Evolutionary conservation across 2,797 vertebrate species (phyloP).

Genomic region (Hapalemur alaotrensis): DNA sequence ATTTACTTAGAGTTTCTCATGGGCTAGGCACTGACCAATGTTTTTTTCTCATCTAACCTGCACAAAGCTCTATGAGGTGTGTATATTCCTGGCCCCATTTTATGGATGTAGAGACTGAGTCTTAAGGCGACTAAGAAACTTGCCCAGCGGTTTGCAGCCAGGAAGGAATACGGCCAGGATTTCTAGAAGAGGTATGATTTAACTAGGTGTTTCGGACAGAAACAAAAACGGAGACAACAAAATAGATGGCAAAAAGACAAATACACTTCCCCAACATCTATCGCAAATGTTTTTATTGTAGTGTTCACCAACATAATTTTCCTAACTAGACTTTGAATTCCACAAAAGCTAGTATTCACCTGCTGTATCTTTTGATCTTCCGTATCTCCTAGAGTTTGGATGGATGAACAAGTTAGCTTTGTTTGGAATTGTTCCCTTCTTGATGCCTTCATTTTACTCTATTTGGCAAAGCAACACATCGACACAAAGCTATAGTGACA

Average conservation of each 20-base stretch:
- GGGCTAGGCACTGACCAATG: not conserved
- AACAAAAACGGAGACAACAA: not conserved
- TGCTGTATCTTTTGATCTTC: not conserved
- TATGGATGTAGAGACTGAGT: not conserved
- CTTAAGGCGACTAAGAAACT: not conserved
- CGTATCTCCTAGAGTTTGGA: not conserved
- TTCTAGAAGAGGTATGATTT: not conserved
- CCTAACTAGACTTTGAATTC: not conserved
- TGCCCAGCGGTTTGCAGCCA: not conserved
- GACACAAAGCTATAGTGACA: not conserved
- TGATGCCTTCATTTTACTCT: not conserved
- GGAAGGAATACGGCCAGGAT: not conserved
- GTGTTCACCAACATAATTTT: not conserved
- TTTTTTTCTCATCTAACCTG: not conserved
- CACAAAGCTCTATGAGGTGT: not conserved
- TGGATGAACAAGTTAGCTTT: not conserved
- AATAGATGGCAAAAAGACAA: not conserved
- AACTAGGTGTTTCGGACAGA: not conserved
- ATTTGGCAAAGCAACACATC: not conserved
- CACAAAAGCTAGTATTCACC: not conserved
- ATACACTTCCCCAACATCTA: not conserved
- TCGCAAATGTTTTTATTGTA: not conserved
- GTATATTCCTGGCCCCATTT: not conserved
- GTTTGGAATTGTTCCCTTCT: not conserved
- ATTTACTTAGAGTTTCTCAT: not conserved